Base-by-base conservation (phyloP, 2,113 vertebrate species). In the Nyctibius bracteatus region DNA sequence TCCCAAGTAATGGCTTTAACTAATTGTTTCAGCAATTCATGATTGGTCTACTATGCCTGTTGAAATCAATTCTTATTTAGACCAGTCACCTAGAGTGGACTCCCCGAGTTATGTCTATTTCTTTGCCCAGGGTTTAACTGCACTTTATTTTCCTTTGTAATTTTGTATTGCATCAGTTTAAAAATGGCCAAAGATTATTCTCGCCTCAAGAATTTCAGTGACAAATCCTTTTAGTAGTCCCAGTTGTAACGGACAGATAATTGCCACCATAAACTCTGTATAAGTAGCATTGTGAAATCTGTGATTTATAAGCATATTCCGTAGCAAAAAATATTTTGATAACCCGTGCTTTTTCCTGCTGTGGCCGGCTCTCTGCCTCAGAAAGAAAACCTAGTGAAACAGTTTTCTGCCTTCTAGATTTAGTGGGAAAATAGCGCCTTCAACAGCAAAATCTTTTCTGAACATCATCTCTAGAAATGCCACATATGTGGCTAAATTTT, bases 261-360 rank as follows among this genome's bases (percentile, higher is more conserved):
- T 80, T 90, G 75, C 58, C 81, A 74, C 86, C 65, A 57, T 44
- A 90, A 96, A 58, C 46, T 73, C 89, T 73, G 28, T 62, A 59
- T 82, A 93, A 91, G 79, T 10, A 83, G 33, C 47, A n/a, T 91
- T 95, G 52, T 79, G 67, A 96, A 96, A 96, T 86, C 72, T 65
- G 59, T 89, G 75, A 89, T 90, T 81, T 86, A 59, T 66, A 93
- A 91, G 54, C 41, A 59, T 86, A 75, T 90, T 92, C 75, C 83
- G 78, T 47, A 77, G 62, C 44, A 92, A 85, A 96, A 89, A 46
- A 41, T 82, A 47, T 94, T 95, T 79, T 84, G 58, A 88, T 95
- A 89, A 89, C 67, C 57, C 67, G 43, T 94, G 71, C 15, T 77
- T 87, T 31, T 85, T 65, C 37, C 54, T 91, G 41, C 35, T 55